phyloP scores from a whole-genome alignment of 2,888 invertebrate genomes.

The Hydrotaea cyrtoneurina region DNA sequence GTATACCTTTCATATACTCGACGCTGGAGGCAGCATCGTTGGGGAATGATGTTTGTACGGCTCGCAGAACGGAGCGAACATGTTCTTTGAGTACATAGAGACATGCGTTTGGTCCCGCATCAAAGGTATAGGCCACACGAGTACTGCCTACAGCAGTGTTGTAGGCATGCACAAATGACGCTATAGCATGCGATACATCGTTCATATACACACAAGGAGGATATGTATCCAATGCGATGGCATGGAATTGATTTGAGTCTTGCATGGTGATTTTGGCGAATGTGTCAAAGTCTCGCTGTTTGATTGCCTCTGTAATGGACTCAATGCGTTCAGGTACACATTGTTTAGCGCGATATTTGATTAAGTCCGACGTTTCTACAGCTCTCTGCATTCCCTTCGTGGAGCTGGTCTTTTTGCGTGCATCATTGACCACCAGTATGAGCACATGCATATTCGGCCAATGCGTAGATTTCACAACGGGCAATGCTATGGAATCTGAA shows the following conservation, averaged over 20 bases:
- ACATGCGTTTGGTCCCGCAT: slow-evolving; percentile 98
- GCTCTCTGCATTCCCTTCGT: slow-evolving; percentile 93
- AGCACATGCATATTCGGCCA: slow-evolving; percentile 96
- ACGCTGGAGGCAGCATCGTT: slow-evolving; percentile 79
- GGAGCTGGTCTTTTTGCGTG: slow-evolving; percentile 91
- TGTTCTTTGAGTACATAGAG: slow-evolving; percentile 90
- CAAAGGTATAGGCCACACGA: slow-evolving; percentile 97
- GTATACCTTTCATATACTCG: slow-evolving; percentile 84
- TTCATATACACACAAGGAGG: slow-evolving; percentile 97
- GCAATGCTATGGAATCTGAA: slow-evolving; percentile 88
- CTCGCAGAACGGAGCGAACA: slow-evolving; percentile 85
- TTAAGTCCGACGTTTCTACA: slow-evolving; percentile 90
- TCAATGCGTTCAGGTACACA: slow-evolving; percentile 88
- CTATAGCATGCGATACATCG: slow-evolving; percentile 90
- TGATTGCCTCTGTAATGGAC: slow-evolving; percentile 81
- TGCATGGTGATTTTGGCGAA: slow-evolving; percentile 98
- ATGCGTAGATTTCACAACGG: slow-evolving; percentile 87
- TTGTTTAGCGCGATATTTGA: slow-evolving; percentile 87
- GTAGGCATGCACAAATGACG: slow-evolving; percentile 90
- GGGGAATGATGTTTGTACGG: slow-evolving; percentile 89
- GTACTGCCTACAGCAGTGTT: slow-evolving; percentile 86
- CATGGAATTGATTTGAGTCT: slow-evolving; percentile 99
- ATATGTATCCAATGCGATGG: slow-evolving; percentile 94
- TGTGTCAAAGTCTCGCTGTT: slow-evolving; percentile 86
- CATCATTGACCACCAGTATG: slow-evolving; percentile 93